phyloP scores from a whole-genome alignment of 2,888 invertebrate species.

The Drymonia ruficornis region DNA sequence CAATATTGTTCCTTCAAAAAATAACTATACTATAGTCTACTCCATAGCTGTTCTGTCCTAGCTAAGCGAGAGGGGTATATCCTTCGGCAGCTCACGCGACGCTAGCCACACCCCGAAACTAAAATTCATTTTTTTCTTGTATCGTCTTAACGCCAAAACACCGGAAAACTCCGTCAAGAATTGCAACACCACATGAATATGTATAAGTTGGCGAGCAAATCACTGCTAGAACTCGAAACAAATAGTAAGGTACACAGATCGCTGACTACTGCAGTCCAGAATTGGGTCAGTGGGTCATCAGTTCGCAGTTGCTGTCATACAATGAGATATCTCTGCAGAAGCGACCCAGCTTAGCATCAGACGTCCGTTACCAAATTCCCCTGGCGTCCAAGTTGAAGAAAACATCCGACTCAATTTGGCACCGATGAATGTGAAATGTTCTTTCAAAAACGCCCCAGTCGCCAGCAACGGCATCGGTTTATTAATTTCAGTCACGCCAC shows the following conservation, averaged over 20 bases:
- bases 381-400: constrained; percentile 26
- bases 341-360: constrained; percentile 64
- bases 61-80: no score
- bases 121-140: no score
- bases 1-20: no score
- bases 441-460: constrained; percentile 30
- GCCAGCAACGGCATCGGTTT: constrained; percentile 36
- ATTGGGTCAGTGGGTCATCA: constrained; percentile 78
- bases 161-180: constrained; percentile 37
- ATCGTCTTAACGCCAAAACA: constrained; percentile 16
- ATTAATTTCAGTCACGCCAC: constrained; percentile 56
- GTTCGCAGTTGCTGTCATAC: constrained; percentile 70
- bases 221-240: constrained; percentile 76
- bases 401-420: constrained; percentile 28
- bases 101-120: no score
- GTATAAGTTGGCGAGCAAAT: constrained; percentile 62
- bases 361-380: constrained; percentile 55
- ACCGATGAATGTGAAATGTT: constrained; percentile 39
- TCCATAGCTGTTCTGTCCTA: no score
- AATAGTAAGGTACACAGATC: constrained; percentile 68
- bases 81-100: no score
- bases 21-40: no score
- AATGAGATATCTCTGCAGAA: constrained; percentile 78
- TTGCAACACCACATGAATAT: constrained; percentile 56
- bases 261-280: constrained; percentile 77